Evolutionary conservation across 2,888 invertebrate genomes (phyloP).

Genomic region (Cryptus viduatorius): DNA sequence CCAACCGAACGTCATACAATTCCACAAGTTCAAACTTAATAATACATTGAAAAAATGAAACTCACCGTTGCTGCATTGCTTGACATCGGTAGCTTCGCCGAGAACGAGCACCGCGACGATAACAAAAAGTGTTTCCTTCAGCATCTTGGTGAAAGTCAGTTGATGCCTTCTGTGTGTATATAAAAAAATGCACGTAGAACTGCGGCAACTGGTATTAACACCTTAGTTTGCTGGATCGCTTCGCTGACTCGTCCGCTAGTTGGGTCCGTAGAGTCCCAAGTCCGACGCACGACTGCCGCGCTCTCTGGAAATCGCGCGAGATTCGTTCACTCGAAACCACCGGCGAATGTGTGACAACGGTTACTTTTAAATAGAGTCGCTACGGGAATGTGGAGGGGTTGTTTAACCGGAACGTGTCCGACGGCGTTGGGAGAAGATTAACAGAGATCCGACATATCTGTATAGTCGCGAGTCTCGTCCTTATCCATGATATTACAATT

Average conservation of each 20-base stretch:
- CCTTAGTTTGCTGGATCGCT: conserved; percentile 32
- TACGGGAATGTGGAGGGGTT: conserved; percentile 33
- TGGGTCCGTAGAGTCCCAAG: conserved; percentile 72
- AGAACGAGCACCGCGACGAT: conserved; percentile 74
- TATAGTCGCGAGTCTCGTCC: neutral
- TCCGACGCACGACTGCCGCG: conserved; percentile 74
- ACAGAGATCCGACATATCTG: conserved; percentile 5
- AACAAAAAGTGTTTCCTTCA: conserved; percentile 77
- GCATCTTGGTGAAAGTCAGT: conserved; percentile 77
- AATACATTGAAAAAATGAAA: conserved; percentile 17
- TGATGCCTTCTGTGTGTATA: conserved; percentile 50
- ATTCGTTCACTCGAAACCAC: conserved; percentile 33
- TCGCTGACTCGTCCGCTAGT: conserved; percentile 49
- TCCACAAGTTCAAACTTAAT: neutral
- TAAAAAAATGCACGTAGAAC: conserved; percentile 63
- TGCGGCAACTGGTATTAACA: conserved; percentile 42
- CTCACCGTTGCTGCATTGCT: conserved; percentile 73
- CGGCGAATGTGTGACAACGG: conserved; percentile 26
- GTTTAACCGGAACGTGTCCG: neutral
- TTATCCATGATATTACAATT: neutral
- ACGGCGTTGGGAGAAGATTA: neutral
- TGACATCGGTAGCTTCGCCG: conserved; percentile 74
- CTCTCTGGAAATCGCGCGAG: conserved; percentile 32
- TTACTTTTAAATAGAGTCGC: conserved; percentile 56
- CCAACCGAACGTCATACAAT: neutral